Conservation (phyloP, 2,113 vertebrate species). For the Mus pahari region DNA sequence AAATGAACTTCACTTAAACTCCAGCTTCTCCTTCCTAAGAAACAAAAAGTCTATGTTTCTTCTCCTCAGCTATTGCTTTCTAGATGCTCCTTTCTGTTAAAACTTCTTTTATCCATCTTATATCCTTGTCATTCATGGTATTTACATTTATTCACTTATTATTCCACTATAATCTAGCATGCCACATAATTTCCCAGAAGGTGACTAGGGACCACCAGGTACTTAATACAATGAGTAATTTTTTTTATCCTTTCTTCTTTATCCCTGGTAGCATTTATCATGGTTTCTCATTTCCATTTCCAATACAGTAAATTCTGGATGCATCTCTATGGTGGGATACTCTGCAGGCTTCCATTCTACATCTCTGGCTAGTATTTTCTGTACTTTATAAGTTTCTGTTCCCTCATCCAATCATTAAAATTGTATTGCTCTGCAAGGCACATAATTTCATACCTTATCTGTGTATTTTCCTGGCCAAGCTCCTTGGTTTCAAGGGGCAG, state of each 20-base stretch:
- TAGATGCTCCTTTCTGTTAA: background rate
- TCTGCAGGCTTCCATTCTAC: background rate
- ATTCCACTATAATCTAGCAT: background rate
- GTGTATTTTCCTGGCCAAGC: background rate
- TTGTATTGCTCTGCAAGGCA: background rate
- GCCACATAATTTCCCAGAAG: background rate
- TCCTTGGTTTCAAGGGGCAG: constrained; percentile 5
- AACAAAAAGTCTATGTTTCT: background rate
- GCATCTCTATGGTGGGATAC: background rate
- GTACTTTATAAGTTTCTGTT: background rate
- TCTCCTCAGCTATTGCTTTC: background rate
- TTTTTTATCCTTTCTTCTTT: background rate
- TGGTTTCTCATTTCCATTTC: background rate
- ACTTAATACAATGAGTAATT: background rate
- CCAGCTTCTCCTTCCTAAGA: background rate
- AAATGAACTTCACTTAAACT: background rate
- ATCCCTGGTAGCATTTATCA: background rate
- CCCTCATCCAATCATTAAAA: background rate
- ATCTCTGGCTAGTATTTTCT: background rate
- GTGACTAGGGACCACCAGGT: background rate
- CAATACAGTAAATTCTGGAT: background rate
- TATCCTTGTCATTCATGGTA: background rate
- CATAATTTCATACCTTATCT: background rate
- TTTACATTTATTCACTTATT: constrained; percentile 6
- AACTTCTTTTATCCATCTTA: background rate